Conservation (phyloP, 2,113 vertebrate genomes). For the Elachura formosa region DNA sequence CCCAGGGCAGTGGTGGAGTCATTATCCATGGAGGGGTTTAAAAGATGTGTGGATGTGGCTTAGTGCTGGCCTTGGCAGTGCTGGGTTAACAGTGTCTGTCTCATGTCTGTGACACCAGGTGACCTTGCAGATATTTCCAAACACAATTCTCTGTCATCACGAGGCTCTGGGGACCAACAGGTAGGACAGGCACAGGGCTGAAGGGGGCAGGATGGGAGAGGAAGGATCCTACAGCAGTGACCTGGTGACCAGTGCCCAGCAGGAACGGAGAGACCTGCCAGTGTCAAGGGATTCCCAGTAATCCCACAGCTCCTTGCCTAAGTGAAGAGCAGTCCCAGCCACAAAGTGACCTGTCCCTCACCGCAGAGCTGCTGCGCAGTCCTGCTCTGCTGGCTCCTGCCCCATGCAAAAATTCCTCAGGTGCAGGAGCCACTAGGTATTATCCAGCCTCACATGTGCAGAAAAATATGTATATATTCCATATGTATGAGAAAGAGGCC, state of each 20-base stretch:
- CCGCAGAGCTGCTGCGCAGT: neutral
- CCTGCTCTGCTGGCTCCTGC: neutral
- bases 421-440: neutral
- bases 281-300: neutral
- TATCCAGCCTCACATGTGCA: neutral
- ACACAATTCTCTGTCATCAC: accelerated
- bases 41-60: neutral
- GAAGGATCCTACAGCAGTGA: neutral
- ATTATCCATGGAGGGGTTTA: neutral
- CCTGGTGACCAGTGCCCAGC: neutral
- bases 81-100: neutral
- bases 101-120: neutral
- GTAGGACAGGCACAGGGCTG: accelerated
- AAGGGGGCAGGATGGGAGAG: neutral
- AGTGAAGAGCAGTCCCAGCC: neutral
- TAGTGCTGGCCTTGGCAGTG: neutral
- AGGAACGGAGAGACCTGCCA: neutral
- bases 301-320: accelerated
- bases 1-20: too few relatives aligned
- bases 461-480: neutral
- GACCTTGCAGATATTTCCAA: neutral
- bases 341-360: neutral
- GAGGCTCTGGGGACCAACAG: neutral
- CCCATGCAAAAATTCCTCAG: neutral
- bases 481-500: neutral